A percentile compares a stretch with the other conserved stretches of the same genome.
phyloP scores from a whole-genome alignment of 2,797 vertebrate genomes.

The Spatula versicolor region DNA sequence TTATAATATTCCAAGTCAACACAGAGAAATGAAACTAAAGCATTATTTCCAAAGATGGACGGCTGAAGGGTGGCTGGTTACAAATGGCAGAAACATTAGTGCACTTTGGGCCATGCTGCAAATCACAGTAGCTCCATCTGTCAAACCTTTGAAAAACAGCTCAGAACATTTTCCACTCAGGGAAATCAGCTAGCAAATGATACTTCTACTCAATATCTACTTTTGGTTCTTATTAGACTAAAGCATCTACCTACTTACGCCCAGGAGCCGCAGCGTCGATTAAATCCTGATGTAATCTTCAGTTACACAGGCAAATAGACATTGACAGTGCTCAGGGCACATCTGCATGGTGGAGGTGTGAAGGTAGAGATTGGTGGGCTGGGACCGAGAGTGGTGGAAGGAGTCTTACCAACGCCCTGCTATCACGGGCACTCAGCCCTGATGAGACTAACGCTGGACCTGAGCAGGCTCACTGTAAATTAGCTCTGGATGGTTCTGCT shows the following conservation, averaged over 20 bases:
- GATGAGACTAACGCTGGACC: not conserved
- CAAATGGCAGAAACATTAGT: conserved; percentile 47
- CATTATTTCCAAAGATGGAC: conserved; percentile 55
- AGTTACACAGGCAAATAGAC: not conserved
- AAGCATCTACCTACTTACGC: not conserved
- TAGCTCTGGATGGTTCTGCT: not conserved
- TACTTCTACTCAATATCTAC: not conserved
- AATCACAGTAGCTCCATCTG: conserved; percentile 58
- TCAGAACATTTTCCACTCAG: conserved; percentile 49
- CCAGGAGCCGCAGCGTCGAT: not conserved
- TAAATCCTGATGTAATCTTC: not conserved
- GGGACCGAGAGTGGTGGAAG: rapidly evolving
- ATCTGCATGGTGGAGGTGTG: not conserved
- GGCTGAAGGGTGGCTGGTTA: conserved; percentile 36
- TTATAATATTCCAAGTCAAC: conserved; percentile 4
- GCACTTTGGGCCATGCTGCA: conserved; percentile 47
- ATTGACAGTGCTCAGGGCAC: not conserved
- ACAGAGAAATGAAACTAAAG: conserved; percentile 32
- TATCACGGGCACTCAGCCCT: not conserved
- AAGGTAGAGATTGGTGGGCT: rapidly evolving
- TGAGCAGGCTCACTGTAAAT: not conserved
- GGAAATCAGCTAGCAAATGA: conserved; percentile 42
- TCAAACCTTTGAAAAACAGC: conserved; percentile 54
- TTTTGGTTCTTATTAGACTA: conserved; percentile 13
- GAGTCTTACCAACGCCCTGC: not conserved